Conservation (phyloP, 2,888 invertebrate species). For the Archips xylosteana region DNA sequence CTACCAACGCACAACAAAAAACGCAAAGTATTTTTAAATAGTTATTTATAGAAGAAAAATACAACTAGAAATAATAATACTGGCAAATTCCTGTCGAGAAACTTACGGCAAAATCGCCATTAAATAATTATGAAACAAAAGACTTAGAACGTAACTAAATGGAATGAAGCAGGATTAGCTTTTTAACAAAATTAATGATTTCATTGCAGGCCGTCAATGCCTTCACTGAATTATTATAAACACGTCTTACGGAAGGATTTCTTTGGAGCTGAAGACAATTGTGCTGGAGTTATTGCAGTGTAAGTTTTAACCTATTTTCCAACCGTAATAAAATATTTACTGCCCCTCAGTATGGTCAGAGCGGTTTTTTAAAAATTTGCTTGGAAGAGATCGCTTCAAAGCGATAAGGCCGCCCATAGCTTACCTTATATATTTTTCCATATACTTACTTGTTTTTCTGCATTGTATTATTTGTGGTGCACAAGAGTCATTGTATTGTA, state of each 20-base stretch:
- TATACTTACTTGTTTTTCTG: no score
- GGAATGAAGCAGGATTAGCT: background rate
- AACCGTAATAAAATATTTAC: no score
- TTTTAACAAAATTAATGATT: conserved; percentile 21
- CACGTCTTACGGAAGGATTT: conserved; percentile 88
- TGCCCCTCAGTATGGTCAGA: no score
- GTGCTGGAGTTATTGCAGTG: conserved; percentile 91
- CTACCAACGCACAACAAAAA: no score
- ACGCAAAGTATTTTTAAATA: no score
- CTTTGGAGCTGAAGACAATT: conserved; percentile 86
- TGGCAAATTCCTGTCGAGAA: background rate
- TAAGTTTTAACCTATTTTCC: conserved; percentile 69
- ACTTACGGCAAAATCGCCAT: background rate
- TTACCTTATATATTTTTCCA: no score
- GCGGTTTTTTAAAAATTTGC: no score
- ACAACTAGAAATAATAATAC: background rate
- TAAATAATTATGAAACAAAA: background rate
- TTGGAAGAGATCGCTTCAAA: no score
- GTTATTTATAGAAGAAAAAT: background rate
- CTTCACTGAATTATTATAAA: conserved; percentile 90
- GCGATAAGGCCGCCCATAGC: no score
- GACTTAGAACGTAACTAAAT: conserved; percentile 2
- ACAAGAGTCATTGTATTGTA: no score
- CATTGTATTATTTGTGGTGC: no score
- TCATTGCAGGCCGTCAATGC: conserved; percentile 88